Evolutionary conservation across 2,888 invertebrate species (phyloP).

Genomic region (Polyploca ridens): DNA sequence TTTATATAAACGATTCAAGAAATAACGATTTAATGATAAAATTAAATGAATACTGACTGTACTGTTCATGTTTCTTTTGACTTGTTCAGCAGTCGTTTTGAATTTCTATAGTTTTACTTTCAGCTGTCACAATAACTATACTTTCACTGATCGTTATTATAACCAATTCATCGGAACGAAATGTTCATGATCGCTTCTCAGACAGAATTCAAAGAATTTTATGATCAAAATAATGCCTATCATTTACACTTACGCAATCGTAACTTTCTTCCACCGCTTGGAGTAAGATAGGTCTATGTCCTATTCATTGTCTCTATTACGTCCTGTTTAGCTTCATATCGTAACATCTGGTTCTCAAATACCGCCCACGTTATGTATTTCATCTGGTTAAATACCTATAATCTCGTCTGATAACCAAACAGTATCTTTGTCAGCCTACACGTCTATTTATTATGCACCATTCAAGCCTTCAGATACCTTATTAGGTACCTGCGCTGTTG

Average conservation of each 20-base stretch:
- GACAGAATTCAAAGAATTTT: slow-evolving; percentile 15
- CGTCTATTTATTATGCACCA: slow-evolving; percentile 61
- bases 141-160: slow-evolving; percentile 43
- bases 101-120: slow-evolving; percentile 34
- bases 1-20: no score
- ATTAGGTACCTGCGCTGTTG: slow-evolving; percentile 42
- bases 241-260: slow-evolving; percentile 8
- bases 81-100: slow-evolving; percentile 15
- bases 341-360: slow-evolving; percentile 26
- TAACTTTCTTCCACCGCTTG: slow-evolving; percentile 1
- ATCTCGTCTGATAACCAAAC: slow-evolving; percentile 36
- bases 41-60: neutral
- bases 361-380: slow-evolving; percentile 46
- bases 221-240: slow-evolving; percentile 1
- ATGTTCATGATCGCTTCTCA: slow-evolving; percentile 29
- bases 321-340: slow-evolving; percentile 39
- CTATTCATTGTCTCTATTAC: slow-evolving; percentile 31
- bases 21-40: neutral
- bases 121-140: slow-evolving; percentile 23
- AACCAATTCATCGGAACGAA: slow-evolving; percentile 47
- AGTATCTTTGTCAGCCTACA: slow-evolving; percentile 52
- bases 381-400: slow-evolving; percentile 36
- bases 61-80: neutral
- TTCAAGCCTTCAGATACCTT: slow-evolving; percentile 56
- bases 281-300: slow-evolving; percentile 10